These are phyloP conservation scores for Marasmarcha lunaedactyla DNA, from an alignment of 2,888 invertebrate species.

Conservation along the genomic window DNA sequence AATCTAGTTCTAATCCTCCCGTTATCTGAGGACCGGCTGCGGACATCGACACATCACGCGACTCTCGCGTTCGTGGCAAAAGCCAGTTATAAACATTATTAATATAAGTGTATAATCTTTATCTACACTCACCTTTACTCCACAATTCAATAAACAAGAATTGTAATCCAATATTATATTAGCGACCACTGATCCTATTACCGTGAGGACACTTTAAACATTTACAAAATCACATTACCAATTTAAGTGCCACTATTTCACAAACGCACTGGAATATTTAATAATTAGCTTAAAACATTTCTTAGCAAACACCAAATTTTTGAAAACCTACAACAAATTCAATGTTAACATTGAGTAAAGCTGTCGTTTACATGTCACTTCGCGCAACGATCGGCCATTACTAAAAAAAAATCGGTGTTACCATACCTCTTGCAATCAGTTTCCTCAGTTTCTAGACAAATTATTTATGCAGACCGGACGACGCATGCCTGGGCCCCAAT, in stretches of 20 bases:
- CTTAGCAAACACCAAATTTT: conserved; percentile 35
- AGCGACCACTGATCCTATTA: conserved; percentile 63
- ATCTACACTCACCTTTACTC: conserved; percentile 44
- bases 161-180: conserved; percentile 61
- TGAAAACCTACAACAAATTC: conserved; percentile 32
- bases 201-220: conserved; percentile 58
- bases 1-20: conserved; percentile 50
- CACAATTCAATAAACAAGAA: conserved; percentile 48
- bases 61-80: conserved; percentile 46
- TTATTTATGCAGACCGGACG: conserved; percentile 10
- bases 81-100: conserved; percentile 16
- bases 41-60: conserved; percentile 32
- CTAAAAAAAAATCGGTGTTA: conserved; percentile 29
- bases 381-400: conserved; percentile 63
- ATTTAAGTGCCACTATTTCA: conserved; percentile 44
- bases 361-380: conserved; percentile 39
- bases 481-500: too few relatives aligned
- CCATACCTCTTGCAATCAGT: conserved; percentile 22
- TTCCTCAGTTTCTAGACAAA: conserved; percentile 8
- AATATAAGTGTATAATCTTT: conserved; percentile 11
- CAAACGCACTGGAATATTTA: conserved; percentile 36
- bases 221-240: conserved; percentile 40
- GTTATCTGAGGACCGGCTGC: conserved; percentile 45
- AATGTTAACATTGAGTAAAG: conserved; percentile 45
- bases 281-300: conserved; percentile 30